These are phyloP conservation scores for Brachyrhaphis roseni DNA, from an alignment of 2,797 vertebrate species.

Conservation along the genomic window DNA sequence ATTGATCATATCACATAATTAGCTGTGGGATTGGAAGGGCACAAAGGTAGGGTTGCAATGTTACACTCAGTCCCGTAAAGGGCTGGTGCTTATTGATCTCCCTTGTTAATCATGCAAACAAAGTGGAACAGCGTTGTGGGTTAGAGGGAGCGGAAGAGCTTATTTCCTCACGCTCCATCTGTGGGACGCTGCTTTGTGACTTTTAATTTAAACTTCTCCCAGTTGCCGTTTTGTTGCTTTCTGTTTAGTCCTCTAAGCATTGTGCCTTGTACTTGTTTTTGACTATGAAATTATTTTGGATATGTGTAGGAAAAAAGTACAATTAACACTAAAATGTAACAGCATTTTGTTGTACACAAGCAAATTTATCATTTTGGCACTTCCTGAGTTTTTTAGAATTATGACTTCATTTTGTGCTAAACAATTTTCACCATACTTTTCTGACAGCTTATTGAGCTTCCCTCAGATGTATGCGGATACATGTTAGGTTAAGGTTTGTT, in stretches of 20 bases:
- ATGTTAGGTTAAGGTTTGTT: too few relatives aligned
- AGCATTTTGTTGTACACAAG: not conserved
- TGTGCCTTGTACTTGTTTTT: not conserved
- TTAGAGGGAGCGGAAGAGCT: slow-evolving; percentile 55
- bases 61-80: slow-evolving; percentile 62
- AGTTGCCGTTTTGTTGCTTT: not conserved
- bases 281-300: not conserved
- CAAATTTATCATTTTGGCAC: not conserved
- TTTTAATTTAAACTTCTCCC: slow-evolving; percentile 31
- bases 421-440: not conserved
- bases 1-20: slow-evolving; percentile 83
- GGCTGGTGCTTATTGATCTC: slow-evolving; percentile 72
- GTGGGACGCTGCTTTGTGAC: slow-evolving; percentile 32
- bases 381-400: not conserved
- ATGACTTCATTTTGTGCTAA: not conserved
- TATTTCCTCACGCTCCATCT: slow-evolving; percentile 56
- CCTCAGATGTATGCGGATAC: too few relatives aligned
- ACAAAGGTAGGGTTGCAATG: slow-evolving; percentile 73
- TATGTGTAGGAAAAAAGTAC: too few relatives aligned
- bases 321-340: not conserved
- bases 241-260: not conserved
- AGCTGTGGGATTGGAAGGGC: slow-evolving; percentile 70
- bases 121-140: slow-evolving; percentile 64
- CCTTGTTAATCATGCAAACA: slow-evolving; percentile 82
- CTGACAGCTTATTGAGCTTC: not conserved